phyloP scores from a whole-genome alignment of 2,888 invertebrate genomes.

The Andrena bucephala region DNA sequence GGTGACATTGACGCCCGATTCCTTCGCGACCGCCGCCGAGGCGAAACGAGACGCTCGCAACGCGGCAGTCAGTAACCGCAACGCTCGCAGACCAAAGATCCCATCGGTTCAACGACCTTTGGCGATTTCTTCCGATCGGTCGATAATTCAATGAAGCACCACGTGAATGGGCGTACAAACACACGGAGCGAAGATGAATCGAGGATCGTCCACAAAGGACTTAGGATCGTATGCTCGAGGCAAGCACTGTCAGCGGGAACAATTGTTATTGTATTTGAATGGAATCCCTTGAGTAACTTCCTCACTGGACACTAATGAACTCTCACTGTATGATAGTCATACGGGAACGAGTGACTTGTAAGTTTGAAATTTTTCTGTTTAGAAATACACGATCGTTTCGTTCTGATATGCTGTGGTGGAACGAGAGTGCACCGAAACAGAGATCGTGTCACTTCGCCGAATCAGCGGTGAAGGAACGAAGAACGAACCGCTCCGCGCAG shows the following conservation, averaged over 20 bases:
- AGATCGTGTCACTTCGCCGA: not conserved
- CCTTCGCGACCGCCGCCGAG: not conserved
- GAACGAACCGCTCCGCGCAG: slow-evolving; percentile 42
- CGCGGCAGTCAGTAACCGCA: not conserved
- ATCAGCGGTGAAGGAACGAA: not conserved
- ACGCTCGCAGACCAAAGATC: slow-evolving; percentile 19
- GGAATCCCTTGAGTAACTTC: not conserved
- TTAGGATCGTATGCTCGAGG: not conserved
- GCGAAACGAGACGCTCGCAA: slow-evolving; percentile 1
- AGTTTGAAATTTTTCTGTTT: too few species aligned
- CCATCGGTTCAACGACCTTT: slow-evolving; percentile 31
- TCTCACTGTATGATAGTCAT: not conserved
- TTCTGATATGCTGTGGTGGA: not conserved
- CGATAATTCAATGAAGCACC: slow-evolving; percentile 7
- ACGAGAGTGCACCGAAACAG: not conserved
- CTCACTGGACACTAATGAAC: slow-evolving; percentile 1
- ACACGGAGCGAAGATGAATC: not conserved
- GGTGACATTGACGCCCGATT: slow-evolving; percentile 47
- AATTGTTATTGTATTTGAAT: not conserved
- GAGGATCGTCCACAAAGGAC: not conserved
- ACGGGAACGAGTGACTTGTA: not conserved
- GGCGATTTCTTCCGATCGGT: slow-evolving; percentile 19
- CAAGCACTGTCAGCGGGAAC: too few species aligned
- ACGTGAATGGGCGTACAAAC: slow-evolving; percentile 11
- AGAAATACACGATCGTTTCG: too few species aligned